Percentiles rank a stretch among this genome's conserved stretches.
These are phyloP conservation scores for Perdita meconis DNA, from an alignment of 2,888 invertebrate genomes.

Conservation along the genomic window DNA sequence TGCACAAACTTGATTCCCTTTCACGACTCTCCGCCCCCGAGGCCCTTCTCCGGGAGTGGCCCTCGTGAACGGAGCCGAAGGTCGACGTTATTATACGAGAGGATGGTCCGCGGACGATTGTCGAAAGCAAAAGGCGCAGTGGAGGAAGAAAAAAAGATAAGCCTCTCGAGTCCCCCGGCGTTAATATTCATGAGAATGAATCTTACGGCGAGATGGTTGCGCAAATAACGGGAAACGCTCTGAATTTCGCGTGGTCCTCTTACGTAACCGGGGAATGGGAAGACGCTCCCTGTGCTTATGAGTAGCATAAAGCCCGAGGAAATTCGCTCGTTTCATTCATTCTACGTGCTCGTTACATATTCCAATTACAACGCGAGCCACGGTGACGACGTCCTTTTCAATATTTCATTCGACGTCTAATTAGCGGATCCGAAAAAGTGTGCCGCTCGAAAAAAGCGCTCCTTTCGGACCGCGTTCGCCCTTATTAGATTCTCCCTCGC, in stretches of 20 bases:
- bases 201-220: conserved; percentile 41
- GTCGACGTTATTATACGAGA: conserved; percentile 22
- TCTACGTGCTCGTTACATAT: conserved; percentile 60
- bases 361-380: conserved; percentile 46
- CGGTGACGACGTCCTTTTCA: conserved; percentile 47
- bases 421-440: conserved; percentile 50
- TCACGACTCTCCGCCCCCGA: neutral
- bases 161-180: conserved; percentile 1
- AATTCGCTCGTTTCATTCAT: conserved; percentile 48
- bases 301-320: conserved; percentile 39
- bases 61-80: conserved; percentile 4
- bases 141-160: conserved; percentile 8
- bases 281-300: conserved; percentile 32
- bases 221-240: conserved; percentile 52
- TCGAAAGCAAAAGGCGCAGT: neutral
- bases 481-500: neutral
- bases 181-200: conserved; percentile 59
- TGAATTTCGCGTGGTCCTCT: conserved; percentile 41
- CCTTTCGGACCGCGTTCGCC: conserved; percentile 13
- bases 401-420: conserved; percentile 52
- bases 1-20: conserved; percentile 25
- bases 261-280: conserved; percentile 34
- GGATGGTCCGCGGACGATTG: neutral
- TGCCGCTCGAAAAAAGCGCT: conserved; percentile 1
- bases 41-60: neutral